Conservation (phyloP, 2,113 vertebrate species). For the Mionectes macconnelli region DNA sequence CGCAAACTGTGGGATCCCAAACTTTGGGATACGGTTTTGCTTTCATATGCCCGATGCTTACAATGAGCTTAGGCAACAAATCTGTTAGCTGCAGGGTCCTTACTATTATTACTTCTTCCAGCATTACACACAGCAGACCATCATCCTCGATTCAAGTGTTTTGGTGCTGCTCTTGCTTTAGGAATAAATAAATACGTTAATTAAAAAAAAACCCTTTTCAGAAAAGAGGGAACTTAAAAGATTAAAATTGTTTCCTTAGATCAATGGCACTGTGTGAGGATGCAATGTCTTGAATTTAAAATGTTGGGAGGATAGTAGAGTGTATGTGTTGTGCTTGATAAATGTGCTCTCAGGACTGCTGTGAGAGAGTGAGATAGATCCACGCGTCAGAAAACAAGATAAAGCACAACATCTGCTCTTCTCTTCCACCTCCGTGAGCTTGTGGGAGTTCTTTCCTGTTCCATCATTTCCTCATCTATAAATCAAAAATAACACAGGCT, state of each 20-base stretch:
- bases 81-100: not conserved
- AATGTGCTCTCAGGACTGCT: not conserved
- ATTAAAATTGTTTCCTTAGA: not conserved
- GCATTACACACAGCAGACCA: not conserved
- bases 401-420: slow-evolving; percentile 16
- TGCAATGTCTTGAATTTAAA: not conserved
- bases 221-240: not conserved
- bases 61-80: not conserved
- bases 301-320: not conserved
- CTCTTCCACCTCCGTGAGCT: not conserved
- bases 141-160: not conserved
- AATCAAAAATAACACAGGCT: slow-evolving; percentile 5
- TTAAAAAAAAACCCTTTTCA: not conserved
- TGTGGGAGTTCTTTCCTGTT: slow-evolving; percentile 19
- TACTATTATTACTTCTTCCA: not conserved
- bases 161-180: not conserved
- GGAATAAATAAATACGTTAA: not conserved
- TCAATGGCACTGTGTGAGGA: not conserved
- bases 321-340: not conserved
- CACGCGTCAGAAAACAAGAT: not conserved
- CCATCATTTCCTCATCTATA: not conserved
- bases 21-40: not conserved
- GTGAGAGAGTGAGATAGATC: not conserved
- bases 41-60: not conserved
- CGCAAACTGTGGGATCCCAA: not conserved